A percentile compares a stretch with the other conserved stretches of the same genome.
Conservation (phyloP, 2,888 invertebrate genomes). For the Busseola fusca region DNA sequence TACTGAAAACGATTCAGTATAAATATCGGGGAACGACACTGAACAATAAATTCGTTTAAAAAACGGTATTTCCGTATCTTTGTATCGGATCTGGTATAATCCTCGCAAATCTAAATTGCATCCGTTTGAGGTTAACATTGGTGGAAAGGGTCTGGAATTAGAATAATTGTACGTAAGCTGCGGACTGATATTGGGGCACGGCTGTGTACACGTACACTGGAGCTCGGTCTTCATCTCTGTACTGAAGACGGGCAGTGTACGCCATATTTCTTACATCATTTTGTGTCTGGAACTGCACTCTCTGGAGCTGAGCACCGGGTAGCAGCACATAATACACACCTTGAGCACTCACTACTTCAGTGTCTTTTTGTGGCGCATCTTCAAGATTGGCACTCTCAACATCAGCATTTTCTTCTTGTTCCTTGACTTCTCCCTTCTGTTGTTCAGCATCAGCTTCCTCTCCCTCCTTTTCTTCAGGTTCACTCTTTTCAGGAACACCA, state of each 20-base stretch:
- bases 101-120: slow-evolving; percentile 67
- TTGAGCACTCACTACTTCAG: slow-evolving; percentile 78
- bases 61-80: slow-evolving; percentile 56
- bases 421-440: slow-evolving; percentile 25
- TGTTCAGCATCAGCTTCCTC: slow-evolving; percentile 31
- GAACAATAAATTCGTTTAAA: slow-evolving; percentile 60
- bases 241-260: slow-evolving; percentile 90
- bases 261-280: slow-evolving; percentile 89
- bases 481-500: slow-evolving; percentile 60
- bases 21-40: slow-evolving; percentile 46
- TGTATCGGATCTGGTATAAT: slow-evolving; percentile 58
- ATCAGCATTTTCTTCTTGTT: slow-evolving; percentile 48
- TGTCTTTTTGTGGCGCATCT: slow-evolving; percentile 72
- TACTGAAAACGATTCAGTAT: slow-evolving; percentile 48
- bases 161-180: slow-evolving; percentile 76
- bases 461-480: slow-evolving; percentile 28
- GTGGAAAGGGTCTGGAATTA: slow-evolving; percentile 59
- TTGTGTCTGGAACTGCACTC: slow-evolving; percentile 89
- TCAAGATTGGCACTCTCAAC: slow-evolving; percentile 70
- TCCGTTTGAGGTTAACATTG: slow-evolving; percentile 55
- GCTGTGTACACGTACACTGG: slow-evolving; percentile 89
- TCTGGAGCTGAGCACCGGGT: slow-evolving; percentile 90
- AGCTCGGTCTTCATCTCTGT: slow-evolving; percentile 90
- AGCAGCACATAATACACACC: slow-evolving; percentile 91
- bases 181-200: slow-evolving; percentile 75